Percentiles rank a stretch among this genome's conserved stretches.
These are phyloP conservation scores for Adrianichthys oophorus DNA, from an alignment of 2,797 vertebrate species.

Conservation along the genomic window DNA sequence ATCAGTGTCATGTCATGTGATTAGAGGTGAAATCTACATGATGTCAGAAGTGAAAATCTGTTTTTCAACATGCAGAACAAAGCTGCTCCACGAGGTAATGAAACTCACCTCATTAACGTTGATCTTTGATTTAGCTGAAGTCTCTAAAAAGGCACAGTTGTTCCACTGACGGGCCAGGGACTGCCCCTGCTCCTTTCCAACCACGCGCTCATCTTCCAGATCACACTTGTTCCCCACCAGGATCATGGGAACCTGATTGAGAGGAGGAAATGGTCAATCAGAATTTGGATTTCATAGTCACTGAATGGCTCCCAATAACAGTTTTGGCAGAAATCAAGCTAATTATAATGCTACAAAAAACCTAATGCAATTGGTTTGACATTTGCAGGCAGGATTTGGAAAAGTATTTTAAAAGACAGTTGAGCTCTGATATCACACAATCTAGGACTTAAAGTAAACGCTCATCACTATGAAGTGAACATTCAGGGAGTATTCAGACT, in stretches of 20 bases:
- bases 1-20: no score
- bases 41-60: no score
- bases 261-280: not conserved
- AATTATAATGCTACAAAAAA: no score
- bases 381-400: no score
- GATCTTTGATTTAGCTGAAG: constrained; percentile 99
- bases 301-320: not conserved
- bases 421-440: no score
- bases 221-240: constrained; percentile 99
- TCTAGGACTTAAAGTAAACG: no score
- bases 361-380: no score
- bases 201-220: constrained; percentile 97
- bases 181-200: constrained; percentile 98
- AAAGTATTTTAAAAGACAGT: no score
- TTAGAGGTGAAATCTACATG: no score
- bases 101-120: constrained; percentile 94
- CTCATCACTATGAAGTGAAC: no score
- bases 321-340: no score
- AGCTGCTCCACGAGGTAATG: not conserved
- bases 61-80: not conserved
- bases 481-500: no score
- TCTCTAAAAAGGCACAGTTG: constrained; percentile 99
- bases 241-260: constrained; percentile 95
- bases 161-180: constrained; percentile 98
- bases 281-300: not conserved